Evolutionary conservation across 2,888 invertebrate species (phyloP), one percentile per base, ranked within the genome.

Genomic region (Entomobrya multifasciata): DNA sequence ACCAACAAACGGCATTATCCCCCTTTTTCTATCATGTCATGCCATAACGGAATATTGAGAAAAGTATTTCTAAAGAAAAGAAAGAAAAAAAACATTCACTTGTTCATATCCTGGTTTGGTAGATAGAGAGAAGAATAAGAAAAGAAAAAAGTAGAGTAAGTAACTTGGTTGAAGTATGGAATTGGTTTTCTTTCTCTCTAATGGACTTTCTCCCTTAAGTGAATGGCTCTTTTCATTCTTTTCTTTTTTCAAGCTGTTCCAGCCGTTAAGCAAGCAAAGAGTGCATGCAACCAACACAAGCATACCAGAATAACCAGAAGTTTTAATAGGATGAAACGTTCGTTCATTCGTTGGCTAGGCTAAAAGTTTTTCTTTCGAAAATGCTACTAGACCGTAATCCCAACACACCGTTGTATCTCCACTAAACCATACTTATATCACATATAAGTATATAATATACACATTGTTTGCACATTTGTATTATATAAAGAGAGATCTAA

Each of bases 171-270:
- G 89, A 90, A 90, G 89, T 88, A 90, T 90, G 90, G 88, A 86
- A 89, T 90, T 87, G 88, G 89, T 90, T 84, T 90, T 89, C 90
- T 89, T 90, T 86, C 85, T 88, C 88, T 90, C 90, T 90, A 90
- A 90, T 90, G 90, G 90, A 90, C 90, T 90, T 90, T 90, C 88
- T 83, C 87, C 89, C 89, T 84, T 90, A 90, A 90, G 90, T 90
- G 90, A 87, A 90, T 84, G 89, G 81, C 77, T 82, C 67, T 87
- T 85, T 78, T 81, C 74, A 78, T 81, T 57, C 60, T 85, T 76
- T 76, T 76, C 72, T 76, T 76, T 76, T 67, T 49, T 76, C 81
- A 86, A 77, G 83, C 79, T 88, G 86, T 87, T 87, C 82, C 84
- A 80, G 67, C 77, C 78, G 85, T 86, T 83, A 83, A 86, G 83